A percentile compares a stretch with the other conserved stretches of the same genome.
Conservation (phyloP, 2,113 vertebrate species). For the Mormyrus iriodes region DNA sequence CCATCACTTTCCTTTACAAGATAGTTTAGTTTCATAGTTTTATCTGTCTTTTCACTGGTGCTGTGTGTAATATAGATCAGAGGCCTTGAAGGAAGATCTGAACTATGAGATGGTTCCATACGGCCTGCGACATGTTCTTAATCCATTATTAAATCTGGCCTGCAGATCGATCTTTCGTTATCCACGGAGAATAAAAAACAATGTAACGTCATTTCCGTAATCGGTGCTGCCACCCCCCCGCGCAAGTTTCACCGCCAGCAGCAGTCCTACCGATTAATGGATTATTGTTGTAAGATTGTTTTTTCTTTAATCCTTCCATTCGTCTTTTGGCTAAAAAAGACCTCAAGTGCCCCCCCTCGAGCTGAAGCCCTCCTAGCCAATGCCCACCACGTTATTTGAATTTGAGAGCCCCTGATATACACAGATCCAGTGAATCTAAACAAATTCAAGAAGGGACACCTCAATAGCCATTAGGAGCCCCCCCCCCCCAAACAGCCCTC, state of each 20-base stretch:
- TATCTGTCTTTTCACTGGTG: not conserved
- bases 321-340: not conserved
- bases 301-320: not conserved
- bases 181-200: not conserved
- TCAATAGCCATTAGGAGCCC: not conserved
- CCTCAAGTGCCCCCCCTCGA: not conserved
- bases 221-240: not conserved
- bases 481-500: not conserved
- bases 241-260: not conserved
- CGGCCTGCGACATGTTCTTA: not conserved
- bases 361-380: not conserved
- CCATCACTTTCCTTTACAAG: not conserved
- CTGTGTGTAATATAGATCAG: not conserved
- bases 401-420: not conserved
- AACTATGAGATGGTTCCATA: not conserved
- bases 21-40: not conserved
- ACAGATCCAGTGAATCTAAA: not conserved
- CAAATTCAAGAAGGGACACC: not conserved
- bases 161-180: not conserved
- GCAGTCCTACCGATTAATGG: not conserved
- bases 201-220: not conserved
- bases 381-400: not conserved
- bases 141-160: not conserved
- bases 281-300: not conserved
- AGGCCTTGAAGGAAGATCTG: not conserved